A percentile compares a stretch with the other conserved stretches of the same genome.
These are phyloP conservation scores for Philereme transversata DNA, from an alignment of 2,888 invertebrate genomes.

Conservation along the genomic window DNA sequence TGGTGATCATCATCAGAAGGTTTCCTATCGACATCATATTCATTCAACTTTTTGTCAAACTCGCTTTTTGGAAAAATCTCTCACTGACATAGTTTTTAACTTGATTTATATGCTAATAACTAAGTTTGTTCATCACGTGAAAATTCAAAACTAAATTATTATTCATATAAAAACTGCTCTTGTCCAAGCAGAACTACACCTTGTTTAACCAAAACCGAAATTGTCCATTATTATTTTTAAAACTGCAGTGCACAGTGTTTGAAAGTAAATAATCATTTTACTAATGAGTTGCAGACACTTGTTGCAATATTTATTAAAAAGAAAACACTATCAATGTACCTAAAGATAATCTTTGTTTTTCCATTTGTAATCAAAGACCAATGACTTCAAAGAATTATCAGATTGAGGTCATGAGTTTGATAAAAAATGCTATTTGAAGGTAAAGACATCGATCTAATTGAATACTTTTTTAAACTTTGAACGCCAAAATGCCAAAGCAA, in stretches of 20 bases:
- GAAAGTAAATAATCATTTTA: background rate
- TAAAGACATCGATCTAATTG: background rate
- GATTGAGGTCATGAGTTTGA: background rate
- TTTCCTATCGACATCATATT: slow-evolving; percentile 22
- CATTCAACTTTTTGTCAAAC: background rate
- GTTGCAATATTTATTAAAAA: background rate
- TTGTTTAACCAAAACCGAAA: too few relatives aligned
- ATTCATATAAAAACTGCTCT: too few relatives aligned
- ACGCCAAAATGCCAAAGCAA: too few relatives aligned
- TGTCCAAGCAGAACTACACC: too few relatives aligned
- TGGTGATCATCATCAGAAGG: slow-evolving; percentile 2
- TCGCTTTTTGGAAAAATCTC: too few relatives aligned
- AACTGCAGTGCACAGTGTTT: too few relatives aligned
- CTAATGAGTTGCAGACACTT: background rate
- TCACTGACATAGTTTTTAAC: too few relatives aligned
- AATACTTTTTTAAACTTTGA: background rate
- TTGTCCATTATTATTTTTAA: too few relatives aligned
- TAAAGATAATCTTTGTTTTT: background rate
- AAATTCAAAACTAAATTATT: too few relatives aligned
- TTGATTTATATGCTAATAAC: too few relatives aligned
- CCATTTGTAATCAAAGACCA: background rate
- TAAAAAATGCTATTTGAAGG: background rate
- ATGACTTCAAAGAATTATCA: background rate
- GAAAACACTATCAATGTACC: background rate
- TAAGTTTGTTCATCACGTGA: too few relatives aligned